These are phyloP conservation scores for Vidua macroura DNA, from an alignment of 2,113 vertebrate genomes.

Conservation along the genomic window DNA sequence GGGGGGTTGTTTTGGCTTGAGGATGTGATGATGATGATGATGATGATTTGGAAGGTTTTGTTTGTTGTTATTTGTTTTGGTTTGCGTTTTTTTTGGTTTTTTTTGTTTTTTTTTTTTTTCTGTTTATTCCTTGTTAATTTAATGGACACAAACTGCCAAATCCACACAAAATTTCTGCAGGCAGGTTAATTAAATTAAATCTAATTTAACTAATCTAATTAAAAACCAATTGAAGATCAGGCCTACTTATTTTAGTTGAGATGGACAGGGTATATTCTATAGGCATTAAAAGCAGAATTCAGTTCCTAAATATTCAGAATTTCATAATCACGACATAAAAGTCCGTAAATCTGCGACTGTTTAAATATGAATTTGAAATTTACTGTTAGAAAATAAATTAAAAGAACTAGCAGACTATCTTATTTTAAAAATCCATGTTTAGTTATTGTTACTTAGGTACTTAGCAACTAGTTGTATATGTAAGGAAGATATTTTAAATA, in stretches of 20 bases:
- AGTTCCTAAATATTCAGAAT: not conserved
- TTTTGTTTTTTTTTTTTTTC: no score
- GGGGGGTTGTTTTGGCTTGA: rapidly evolving
- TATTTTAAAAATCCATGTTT: not conserved
- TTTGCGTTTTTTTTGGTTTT: not conserved
- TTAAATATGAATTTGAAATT: not conserved
- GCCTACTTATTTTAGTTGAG: not conserved
- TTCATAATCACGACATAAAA: not conserved
- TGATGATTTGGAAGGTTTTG: not conserved
- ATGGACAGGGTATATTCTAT: not conserved
- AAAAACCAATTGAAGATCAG: not conserved
- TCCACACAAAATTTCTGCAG: not conserved
- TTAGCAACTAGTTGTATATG: not conserved
- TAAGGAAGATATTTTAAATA: not conserved
- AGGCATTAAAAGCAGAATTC: not conserved
- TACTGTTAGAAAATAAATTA: not conserved
- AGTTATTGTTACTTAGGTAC: not conserved
- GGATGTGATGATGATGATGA: no score
- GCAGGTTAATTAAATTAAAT: not conserved
- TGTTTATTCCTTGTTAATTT: not conserved
- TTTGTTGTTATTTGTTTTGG: not conserved
- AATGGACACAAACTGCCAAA: not conserved
- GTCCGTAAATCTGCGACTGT: not conserved
- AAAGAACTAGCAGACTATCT: not conserved
- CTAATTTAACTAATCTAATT: not conserved